phyloP scores from a whole-genome alignment of 2,888 invertebrate species.

The Brenthis daphne region DNA sequence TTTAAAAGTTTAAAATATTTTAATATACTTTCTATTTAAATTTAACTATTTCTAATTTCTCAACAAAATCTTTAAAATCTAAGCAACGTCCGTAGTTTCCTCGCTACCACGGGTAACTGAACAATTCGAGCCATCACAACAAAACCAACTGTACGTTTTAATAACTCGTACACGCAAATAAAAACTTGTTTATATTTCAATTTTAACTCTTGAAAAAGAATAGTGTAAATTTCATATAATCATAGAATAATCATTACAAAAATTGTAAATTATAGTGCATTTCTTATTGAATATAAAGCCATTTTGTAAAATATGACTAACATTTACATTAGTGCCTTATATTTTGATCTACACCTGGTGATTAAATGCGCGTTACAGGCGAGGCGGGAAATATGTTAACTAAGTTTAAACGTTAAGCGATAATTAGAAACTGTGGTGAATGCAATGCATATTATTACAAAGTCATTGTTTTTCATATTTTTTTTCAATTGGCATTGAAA shows the following conservation, averaged over 20 bases:
- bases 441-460: not conserved
- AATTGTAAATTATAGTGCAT: too few relatives aligned
- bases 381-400: constrained; percentile 30
- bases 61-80: too few relatives aligned
- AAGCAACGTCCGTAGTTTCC: not conserved
- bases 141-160: too few relatives aligned
- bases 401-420: constrained; percentile 20
- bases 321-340: not conserved
- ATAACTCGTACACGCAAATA: too few relatives aligned
- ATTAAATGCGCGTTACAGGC: constrained; percentile 16
- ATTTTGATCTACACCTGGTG: constrained; percentile 7
- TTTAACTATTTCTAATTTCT: too few relatives aligned
- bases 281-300: not conserved
- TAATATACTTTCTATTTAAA: too few relatives aligned
- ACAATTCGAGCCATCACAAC: not conserved
- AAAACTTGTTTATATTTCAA: too few relatives aligned
- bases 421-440: constrained; percentile 12
- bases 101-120: not conserved
- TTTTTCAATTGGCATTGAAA: too few relatives aligned
- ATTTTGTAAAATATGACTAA: not conserved
- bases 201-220: too few relatives aligned
- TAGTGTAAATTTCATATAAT: too few relatives aligned
- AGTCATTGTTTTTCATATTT: not conserved
- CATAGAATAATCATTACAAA: too few relatives aligned
- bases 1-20: too few relatives aligned